Evolutionary conservation across 2,797 vertebrate genomes (phyloP), one percentile per base, ranked within the genome.

Genomic region (Hemitrygon akajei): DNA sequence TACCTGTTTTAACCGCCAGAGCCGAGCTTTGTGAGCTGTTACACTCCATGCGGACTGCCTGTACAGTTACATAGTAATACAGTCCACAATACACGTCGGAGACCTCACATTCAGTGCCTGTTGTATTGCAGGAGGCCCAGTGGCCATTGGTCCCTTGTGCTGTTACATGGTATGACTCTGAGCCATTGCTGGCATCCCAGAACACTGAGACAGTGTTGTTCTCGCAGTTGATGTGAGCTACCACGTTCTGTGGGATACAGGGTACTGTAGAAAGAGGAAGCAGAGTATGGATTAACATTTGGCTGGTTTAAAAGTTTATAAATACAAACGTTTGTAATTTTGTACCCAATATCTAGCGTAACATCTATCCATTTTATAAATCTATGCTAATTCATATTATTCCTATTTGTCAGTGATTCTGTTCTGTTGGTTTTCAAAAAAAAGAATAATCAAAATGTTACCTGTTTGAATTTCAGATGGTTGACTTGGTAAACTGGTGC

Each of bases 61-160:
- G 87, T 9, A 97, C 96, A 0, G 95, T 96, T 93, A 97, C 95
- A 82, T 22, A 97, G 93, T 96, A 97, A 10, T 94, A 94, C 75
- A 97, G 97, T 95, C 97, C 97, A 56, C 97, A 97, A 11, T 94
- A 95, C 79, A 97, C 95, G 4, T 94, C 94, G 0, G 81, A n/a
- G 71, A 94, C 27, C 79, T 95, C 94, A n/a, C 95, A 30, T 7
- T 0, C 94, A 0, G 96, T 95, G 27, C 94, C 94, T 0, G 94
- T 94, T 60, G 95, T 96, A 94, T 95, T 95, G 94, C 96, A 95
- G 58, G 94, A 81, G 0, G 79, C 86, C 2, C 47, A 10, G 1
- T 96, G 97, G 10, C 96, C 97, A 94, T 96, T 94, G 94, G 96
- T 93, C 94, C 97, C 97, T 0, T 20, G 25, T 56, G 94, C 95